Evolutionary conservation across 1,140 invertebrate genomes (phyloP), one percentile per base, ranked within the genome.

Genomic region (Pseudoatta argentina): DNA sequence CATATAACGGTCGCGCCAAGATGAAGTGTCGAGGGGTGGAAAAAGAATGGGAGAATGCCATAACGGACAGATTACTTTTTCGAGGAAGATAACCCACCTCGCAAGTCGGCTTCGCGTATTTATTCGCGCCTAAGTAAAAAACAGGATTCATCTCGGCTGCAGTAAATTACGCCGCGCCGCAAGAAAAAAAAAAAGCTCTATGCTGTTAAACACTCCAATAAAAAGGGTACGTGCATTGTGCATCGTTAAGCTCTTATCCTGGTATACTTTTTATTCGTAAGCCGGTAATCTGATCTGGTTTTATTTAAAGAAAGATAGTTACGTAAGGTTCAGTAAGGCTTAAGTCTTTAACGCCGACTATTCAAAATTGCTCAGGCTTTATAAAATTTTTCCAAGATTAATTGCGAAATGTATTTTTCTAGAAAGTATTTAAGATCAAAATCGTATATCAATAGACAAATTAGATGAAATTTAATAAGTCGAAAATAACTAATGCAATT

Each of bases 1-100:
- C 89, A 87, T 87, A 91, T 91, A 90, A 79, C 79, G 51, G 53
- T 44, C 27, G 55, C 34, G 77, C 69, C 48, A 44, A 69, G 30
- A 85, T 85, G 86, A 87, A 87, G 86, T 76, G 86, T 87, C 75
- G 86, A 85, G 71, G 44, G 67, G n/a, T 51, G 34, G 67, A 64
- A 44, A 82, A 81, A 63, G 78, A 71, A 86, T 79, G 64, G 64
- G 63, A 10, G 14, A 61, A 39, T 59, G 63, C 59, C 51, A 85
- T 67, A 85, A 57, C 75, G 73, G 82, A 67, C 73, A 85, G 75
- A 85, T 85, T 85, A 76, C 82, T 85, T 83, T 83, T 83, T 83
- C 79, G 55, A 51, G 79, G 27, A 30, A 59, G 73, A 83, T 82
- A 82, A 82, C 55, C 55, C 69, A 16, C 55, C 69, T 48, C 24